phyloP scores from a whole-genome alignment of 2,797 vertebrate species.

The Cossypha dichroa region DNA sequence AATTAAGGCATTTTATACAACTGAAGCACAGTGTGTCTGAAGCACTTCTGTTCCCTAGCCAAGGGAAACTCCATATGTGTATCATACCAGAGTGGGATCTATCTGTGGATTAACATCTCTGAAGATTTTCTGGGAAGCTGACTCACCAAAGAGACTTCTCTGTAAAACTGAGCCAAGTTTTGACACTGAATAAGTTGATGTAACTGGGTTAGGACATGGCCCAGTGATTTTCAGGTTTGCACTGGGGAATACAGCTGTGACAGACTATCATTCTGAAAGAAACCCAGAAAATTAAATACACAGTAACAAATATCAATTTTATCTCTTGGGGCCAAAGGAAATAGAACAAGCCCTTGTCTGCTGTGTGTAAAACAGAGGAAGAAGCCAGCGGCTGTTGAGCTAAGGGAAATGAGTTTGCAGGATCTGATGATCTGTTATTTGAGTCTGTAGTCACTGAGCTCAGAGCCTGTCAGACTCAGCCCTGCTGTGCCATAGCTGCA shows the following conservation, averaged over 20 bases:
- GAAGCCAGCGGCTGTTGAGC: not conserved
- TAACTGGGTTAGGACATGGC: constrained; percentile 4
- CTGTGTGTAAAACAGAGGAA: not conserved
- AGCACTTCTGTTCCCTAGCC: not conserved
- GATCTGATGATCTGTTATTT: not conserved
- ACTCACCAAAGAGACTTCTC: not conserved
- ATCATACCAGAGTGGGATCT: not conserved
- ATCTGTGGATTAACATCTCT: not conserved
- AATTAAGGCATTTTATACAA: not conserved
- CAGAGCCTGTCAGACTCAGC: not conserved
- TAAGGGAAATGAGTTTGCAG: not conserved
- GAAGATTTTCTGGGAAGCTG: not conserved
- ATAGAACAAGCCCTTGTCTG: not conserved
- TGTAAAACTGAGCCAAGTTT: constrained; percentile 7
- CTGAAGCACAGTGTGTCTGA: not conserved
- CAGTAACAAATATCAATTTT: not conserved
- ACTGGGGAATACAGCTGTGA: constrained; percentile 1
- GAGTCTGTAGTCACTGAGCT: not conserved
- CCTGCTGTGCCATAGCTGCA: not conserved
- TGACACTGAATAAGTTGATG: not conserved
- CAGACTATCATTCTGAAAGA: not conserved
- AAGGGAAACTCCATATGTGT: not conserved
- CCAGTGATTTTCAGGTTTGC: not conserved
- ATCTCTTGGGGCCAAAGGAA: not conserved
- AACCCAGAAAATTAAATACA: constrained; percentile 7